These are phyloP conservation scores for Torymus tubicola DNA, from an alignment of 2,888 invertebrate genomes.

Conservation along the genomic window DNA sequence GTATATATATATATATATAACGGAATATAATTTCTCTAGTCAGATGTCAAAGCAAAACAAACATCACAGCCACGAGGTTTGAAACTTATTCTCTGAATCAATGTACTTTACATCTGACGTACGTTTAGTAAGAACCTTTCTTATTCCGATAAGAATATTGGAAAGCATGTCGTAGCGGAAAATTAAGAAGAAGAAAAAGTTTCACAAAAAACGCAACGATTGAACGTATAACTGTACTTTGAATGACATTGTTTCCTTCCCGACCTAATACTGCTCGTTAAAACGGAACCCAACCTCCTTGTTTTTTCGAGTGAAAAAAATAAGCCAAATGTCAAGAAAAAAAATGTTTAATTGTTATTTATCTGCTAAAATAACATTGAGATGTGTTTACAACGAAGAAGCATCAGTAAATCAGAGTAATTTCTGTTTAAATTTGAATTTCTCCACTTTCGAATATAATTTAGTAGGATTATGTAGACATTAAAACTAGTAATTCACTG, in stretches of 20 bases:
- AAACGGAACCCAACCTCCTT: constrained; percentile 25
- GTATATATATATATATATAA: too few species aligned
- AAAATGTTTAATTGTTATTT: neutral
- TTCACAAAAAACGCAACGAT: constrained; percentile 25
- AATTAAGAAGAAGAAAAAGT: constrained; percentile 42
- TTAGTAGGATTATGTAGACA: too few species aligned
- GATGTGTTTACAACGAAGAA: neutral
- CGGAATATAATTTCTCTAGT: too few species aligned
- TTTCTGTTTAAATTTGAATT: too few species aligned
- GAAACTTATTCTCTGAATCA: too few species aligned
- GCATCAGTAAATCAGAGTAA: neutral
- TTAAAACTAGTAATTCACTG: too few species aligned
- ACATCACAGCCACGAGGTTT: too few species aligned
- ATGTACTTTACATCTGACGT: too few species aligned
- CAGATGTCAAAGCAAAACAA: too few species aligned
- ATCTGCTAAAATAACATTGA: neutral
- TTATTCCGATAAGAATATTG: neutral
- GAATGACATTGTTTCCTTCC: constrained; percentile 47
- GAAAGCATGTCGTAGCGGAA: constrained; percentile 23
- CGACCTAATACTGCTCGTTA: constrained; percentile 43
- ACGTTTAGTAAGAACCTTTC: too few species aligned
- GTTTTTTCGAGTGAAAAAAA: constrained; percentile 13
- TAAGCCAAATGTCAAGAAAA: neutral
- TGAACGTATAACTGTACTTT: constrained; percentile 33
- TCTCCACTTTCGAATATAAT: too few species aligned